Conservation (phyloP, 2,888 invertebrate species). For the Melanostoma scalare region DNA sequence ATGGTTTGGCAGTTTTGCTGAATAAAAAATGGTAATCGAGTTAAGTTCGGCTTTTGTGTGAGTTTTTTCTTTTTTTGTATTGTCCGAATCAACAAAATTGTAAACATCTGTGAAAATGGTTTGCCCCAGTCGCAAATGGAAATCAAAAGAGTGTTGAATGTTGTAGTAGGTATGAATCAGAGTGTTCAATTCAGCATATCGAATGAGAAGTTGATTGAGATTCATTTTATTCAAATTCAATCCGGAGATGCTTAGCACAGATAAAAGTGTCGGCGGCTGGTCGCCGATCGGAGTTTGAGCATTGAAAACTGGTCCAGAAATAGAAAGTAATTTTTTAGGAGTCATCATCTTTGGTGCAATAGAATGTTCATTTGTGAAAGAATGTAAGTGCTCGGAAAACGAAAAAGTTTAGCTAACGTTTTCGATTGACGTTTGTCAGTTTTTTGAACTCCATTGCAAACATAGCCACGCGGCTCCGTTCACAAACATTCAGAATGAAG, state of each 20-base stretch:
- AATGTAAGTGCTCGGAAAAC: too few relatives aligned
- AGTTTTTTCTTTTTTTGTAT: conserved; percentile 22
- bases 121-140: conserved; percentile 21
- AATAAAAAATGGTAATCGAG: conserved; percentile 52
- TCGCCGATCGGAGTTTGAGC: neutral
- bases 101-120: conserved; percentile 37
- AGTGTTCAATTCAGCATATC: conserved; percentile 38
- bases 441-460: too few relatives aligned
- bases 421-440: too few relatives aligned
- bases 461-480: too few relatives aligned
- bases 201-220: conserved; percentile 16
- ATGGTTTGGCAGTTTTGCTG: conserved; percentile 60
- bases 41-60: conserved; percentile 33
- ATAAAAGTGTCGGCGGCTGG: conserved; percentile 9
- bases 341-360: too few relatives aligned
- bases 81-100: conserved; percentile 23
- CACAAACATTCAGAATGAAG: too few relatives aligned
- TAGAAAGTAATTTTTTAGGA: conserved; percentile 14
- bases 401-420: too few relatives aligned
- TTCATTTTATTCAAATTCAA: conserved; percentile 31
- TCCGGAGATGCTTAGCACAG: conserved; percentile 4
- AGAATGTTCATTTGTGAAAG: too few relatives aligned
- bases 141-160: conserved; percentile 30
- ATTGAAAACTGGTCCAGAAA: conserved; percentile 7
- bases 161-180: conserved; percentile 35